Evolutionary conservation across 2,797 vertebrate genomes (phyloP).

Genomic region (Centropyge bicolor): DNA sequence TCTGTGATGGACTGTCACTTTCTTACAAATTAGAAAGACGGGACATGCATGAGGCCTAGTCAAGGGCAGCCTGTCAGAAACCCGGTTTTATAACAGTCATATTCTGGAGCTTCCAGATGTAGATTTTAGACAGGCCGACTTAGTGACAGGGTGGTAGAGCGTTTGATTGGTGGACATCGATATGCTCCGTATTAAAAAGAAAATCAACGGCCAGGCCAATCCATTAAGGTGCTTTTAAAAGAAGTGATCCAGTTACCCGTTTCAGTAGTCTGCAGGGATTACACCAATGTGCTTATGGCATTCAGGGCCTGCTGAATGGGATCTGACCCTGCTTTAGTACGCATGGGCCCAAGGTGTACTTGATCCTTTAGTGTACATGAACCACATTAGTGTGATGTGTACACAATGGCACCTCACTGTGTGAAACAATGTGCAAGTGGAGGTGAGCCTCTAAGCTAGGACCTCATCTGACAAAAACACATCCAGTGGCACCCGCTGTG

Average conservation of each 20-base stretch:
- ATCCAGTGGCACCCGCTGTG: background rate
- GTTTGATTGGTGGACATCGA: slow-evolving; percentile 75
- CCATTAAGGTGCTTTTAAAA: slow-evolving; percentile 91
- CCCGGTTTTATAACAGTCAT: slow-evolving; percentile 69
- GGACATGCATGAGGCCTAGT: slow-evolving; percentile 68
- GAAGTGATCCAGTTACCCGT: slow-evolving; percentile 90
- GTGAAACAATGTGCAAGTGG: background rate
- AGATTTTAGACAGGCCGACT: slow-evolving; percentile 56
- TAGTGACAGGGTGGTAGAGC: slow-evolving; percentile 47
- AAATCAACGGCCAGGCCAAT: slow-evolving; percentile 85
- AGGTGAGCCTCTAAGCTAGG: slow-evolving; percentile 3
- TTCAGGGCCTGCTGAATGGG: slow-evolving; percentile 82
- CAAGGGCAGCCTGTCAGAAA: slow-evolving; percentile 66
- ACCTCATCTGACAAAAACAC: slow-evolving; percentile 4
- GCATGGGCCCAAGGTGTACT: slow-evolving; percentile 70
- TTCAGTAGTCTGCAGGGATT: slow-evolving; percentile 88
- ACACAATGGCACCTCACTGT: slow-evolving; percentile 33
- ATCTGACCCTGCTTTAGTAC: slow-evolving; percentile 81
- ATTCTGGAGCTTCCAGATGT: slow-evolving; percentile 67
- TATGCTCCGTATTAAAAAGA: slow-evolving; percentile 81
- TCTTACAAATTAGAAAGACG: slow-evolving; percentile 46
- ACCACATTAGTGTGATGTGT: slow-evolving; percentile 57
- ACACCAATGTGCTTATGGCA: slow-evolving; percentile 89
- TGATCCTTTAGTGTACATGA: slow-evolving; percentile 69
- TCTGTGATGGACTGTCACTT: slow-evolving; percentile 44